These are phyloP conservation scores for Alexandromys fortis DNA, from an alignment of 2,113 vertebrate genomes.

Conservation along the genomic window DNA sequence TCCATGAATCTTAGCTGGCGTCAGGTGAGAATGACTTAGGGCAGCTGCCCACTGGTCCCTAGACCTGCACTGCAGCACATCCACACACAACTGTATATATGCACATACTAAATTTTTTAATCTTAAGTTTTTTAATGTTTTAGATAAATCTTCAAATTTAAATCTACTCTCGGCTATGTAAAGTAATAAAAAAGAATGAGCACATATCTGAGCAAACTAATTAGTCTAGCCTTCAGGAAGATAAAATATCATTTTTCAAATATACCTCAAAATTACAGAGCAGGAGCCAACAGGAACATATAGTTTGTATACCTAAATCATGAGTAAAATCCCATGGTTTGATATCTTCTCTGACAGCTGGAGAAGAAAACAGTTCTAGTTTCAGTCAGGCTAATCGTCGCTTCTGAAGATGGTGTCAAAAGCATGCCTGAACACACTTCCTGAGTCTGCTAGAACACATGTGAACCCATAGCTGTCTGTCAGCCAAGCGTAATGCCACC, in stretches of 20 bases:
- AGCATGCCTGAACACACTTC: constrained; percentile 46
- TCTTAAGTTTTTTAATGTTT: not conserved
- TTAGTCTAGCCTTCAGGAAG: constrained; percentile 35
- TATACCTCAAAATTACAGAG: constrained; percentile 49
- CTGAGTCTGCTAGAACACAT: not conserved
- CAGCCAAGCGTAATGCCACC: not conserved
- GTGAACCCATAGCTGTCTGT: not conserved
- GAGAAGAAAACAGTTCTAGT: constrained; percentile 66
- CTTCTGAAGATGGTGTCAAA: constrained; percentile 70
- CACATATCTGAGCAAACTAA: constrained; percentile 28
- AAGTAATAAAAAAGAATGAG: not conserved
- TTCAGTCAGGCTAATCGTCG: constrained; percentile 66
- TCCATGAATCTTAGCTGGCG: not conserved
- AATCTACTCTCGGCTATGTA: not conserved
- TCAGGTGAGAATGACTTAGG: not conserved
- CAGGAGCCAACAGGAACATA: constrained; percentile 63
- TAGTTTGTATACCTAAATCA: constrained; percentile 33
- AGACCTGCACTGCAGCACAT: too few species aligned
- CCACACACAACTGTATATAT: not conserved
- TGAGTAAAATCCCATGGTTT: constrained; percentile 33
- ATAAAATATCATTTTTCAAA: constrained; percentile 50
- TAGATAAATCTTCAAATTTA: constrained; percentile 2
- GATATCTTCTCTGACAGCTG: constrained; percentile 68
- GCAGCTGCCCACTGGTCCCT: not conserved
- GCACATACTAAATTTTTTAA: not conserved